Base-by-base conservation (phyloP, 2,888 invertebrate genomes). In the Heliothis peltigera region DNA sequence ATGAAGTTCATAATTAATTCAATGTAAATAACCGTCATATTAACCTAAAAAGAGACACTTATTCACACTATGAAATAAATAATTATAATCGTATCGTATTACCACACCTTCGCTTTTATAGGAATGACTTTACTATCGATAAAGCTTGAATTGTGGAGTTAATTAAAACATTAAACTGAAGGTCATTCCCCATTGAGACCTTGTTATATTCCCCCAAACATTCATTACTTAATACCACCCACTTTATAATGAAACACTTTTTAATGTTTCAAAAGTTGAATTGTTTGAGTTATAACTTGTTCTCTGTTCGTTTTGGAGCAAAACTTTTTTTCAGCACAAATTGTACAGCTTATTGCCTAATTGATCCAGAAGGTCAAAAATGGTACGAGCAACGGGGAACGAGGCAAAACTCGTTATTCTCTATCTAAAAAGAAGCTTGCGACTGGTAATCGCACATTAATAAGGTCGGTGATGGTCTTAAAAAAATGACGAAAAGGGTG, bases 151-250 rank as follows among this genome's bases (percentile, higher is more conserved):
- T 28, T 56, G 2, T 43, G n/a, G 42, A 28, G 12, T 39, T 54
- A 75, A 75, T 75, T 58, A 57, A 46, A 44, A 28, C 42, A 54
- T 46, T 39, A 28, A 28, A 21, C 21, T 25, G 15, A 43, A 46
- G 25, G 44, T 35, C 10, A 19, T 6, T 21, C 7, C 42, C 25
- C 42, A 51, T n/a, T 17, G 28, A 1, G n/a, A 3, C 46, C 8
- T 21, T 42, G 17, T 53, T 28, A 69, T 53, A 19, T 6, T 15
- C 18, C 70, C 44, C 53, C 12, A 7, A 53, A 57, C 55, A 62
- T 46, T 57, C 61, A 75, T 75, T 44, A 15, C 44, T 42, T 32
- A 44, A 48, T 28, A 75, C 51, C 7, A 46, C 35, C 43, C 32
- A 32, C 39, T 28, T 46, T 8, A 60, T 60, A 52, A 52, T 12